phyloP scores from a whole-genome alignment of 2,113 vertebrate species.

The Ellobius talpinus region DNA sequence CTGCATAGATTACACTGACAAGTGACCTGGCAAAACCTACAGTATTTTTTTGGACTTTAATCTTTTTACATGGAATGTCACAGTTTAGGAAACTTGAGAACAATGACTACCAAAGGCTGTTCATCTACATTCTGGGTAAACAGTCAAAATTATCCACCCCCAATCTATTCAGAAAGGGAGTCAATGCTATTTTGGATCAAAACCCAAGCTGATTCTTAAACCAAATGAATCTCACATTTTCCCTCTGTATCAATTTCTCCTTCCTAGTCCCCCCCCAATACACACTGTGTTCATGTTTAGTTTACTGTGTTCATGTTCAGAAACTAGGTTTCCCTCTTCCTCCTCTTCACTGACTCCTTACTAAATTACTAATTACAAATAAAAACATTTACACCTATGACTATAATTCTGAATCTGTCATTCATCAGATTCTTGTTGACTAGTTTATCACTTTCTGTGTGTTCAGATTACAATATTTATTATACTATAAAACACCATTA shows the following conservation, averaged over 20 bases:
- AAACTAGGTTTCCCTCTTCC: background rate
- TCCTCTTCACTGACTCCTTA: background rate
- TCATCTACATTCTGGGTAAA: background rate
- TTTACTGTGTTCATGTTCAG: background rate
- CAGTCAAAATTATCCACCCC: background rate
- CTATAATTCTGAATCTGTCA: background rate
- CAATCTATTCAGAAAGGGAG: background rate
- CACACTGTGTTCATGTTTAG: too few species aligned
- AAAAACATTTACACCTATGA: background rate
- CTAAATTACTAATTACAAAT: background rate
- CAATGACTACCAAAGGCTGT: background rate
- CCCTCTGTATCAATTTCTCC: background rate
- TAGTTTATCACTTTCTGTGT: background rate
- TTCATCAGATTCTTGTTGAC: background rate
- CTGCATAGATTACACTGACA: background rate
- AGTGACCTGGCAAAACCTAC: background rate
- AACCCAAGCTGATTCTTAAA: background rate
- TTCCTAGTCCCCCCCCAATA: background rate
- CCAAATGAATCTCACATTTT: background rate
- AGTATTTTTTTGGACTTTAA: constrained; percentile 13
- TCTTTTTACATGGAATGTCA: background rate
- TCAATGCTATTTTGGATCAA: background rate
- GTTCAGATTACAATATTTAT: background rate
- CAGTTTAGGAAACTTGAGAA: background rate
- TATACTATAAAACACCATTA: background rate